Evolutionary conservation across 2,797 vertebrate species (phyloP).

Genomic region (Labroides dimidiatus): DNA sequence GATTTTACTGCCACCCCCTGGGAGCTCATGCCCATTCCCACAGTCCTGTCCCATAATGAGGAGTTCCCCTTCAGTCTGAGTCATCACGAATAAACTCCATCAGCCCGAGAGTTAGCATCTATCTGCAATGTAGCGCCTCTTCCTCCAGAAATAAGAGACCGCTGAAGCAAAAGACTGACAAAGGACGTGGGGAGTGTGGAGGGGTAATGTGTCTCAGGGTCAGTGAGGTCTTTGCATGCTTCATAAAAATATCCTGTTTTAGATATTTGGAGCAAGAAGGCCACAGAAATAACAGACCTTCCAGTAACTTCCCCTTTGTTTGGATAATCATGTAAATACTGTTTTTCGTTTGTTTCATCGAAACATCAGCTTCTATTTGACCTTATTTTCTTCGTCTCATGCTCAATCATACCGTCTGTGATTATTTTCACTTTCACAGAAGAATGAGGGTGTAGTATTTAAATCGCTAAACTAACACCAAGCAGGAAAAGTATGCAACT

Average conservation of each 20-base stretch:
- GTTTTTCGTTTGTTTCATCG: constrained; percentile 65
- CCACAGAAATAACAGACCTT: constrained; percentile 70
- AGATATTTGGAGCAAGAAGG: constrained; percentile 63
- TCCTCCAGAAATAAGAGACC: constrained; percentile 12
- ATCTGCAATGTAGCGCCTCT: constrained; percentile 14
- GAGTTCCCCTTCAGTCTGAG: constrained; percentile 49
- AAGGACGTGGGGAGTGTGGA: constrained; percentile 27
- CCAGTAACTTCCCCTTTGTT: constrained; percentile 75
- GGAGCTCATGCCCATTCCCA: constrained; percentile 71
- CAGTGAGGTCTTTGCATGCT: constrained; percentile 46
- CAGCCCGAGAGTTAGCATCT: constrained; percentile 11
- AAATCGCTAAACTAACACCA: constrained; percentile 35
- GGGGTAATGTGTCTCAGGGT: constrained; percentile 56
- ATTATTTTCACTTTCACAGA: constrained; percentile 61
- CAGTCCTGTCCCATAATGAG: constrained; percentile 59
- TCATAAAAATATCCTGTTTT: constrained; percentile 62
- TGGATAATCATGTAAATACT: constrained; percentile 71
- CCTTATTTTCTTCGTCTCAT: constrained; percentile 35
- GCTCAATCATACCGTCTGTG: constrained; percentile 46
- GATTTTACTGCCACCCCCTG: constrained; percentile 52
- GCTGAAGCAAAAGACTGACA: constrained; percentile 18
- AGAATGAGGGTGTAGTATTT: constrained; percentile 36
- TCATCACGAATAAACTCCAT: constrained; percentile 41
- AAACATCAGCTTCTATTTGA: constrained; percentile 52
- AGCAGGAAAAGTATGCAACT: constrained; percentile 18